Evolutionary conservation across 2,888 invertebrate species (phyloP).

Genomic region (Protodeltote pygarga): DNA sequence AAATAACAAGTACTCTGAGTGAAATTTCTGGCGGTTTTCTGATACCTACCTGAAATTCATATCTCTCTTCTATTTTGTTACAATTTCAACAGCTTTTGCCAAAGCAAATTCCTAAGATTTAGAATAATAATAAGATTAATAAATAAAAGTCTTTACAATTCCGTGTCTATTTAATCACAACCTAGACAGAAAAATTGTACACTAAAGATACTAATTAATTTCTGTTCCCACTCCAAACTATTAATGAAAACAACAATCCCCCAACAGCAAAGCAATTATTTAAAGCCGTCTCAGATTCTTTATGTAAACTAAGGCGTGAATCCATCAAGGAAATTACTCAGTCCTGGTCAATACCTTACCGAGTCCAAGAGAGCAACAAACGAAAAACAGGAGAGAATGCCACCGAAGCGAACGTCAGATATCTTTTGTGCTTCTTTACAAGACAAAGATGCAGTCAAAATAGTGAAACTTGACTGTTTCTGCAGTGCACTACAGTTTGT

Average conservation of each 20-base stretch:
- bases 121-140: no score
- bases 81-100: no score
- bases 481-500: slow-evolving; percentile 48
- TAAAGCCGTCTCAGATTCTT: slow-evolving; percentile 28
- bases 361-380: slow-evolving; percentile 61
- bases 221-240: slow-evolving; percentile 3
- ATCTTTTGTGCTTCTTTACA: slow-evolving; percentile 65
- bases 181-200: no score
- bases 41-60: no score
- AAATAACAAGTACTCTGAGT: no score
- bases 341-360: slow-evolving; percentile 53
- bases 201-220: neutral
- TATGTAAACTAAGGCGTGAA: slow-evolving; percentile 37
- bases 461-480: slow-evolving; percentile 33
- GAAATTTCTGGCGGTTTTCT: no score
- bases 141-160: no score
- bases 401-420: slow-evolving; percentile 63
- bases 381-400: slow-evolving; percentile 63
- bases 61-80: no score
- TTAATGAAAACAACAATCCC: slow-evolving; percentile 9
- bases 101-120: no score
- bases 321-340: slow-evolving; percentile 66
- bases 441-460: slow-evolving; percentile 47
- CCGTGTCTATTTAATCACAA: no score
- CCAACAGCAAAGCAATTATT: slow-evolving; percentile 7